phyloP scores from a whole-genome alignment of 30 jellyfish, hydroid and myxozoan genomes.

The Pelagia noctiluca region DNA sequence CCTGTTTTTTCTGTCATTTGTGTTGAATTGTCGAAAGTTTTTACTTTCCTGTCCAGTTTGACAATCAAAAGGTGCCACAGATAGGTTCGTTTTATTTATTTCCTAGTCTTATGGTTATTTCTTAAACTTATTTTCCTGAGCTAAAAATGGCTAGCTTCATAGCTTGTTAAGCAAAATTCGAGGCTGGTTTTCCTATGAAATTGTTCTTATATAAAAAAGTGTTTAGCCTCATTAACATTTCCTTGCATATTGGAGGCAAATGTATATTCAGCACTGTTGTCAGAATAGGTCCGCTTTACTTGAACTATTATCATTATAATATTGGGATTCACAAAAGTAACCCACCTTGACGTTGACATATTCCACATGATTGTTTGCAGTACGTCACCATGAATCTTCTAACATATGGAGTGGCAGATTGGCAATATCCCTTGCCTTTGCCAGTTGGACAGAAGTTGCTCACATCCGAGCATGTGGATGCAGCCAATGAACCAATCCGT shows the following conservation, averaged over 20 bases:
- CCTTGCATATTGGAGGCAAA: background rate
- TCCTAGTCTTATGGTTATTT: no score
- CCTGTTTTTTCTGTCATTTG: no score
- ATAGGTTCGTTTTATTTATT: no score
- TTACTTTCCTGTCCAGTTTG: no score
- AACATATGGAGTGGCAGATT: background rate
- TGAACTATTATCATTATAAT: background rate
- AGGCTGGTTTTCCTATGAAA: background rate
- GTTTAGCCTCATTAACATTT: background rate
- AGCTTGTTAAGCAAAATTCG: no score
- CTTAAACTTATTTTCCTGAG: no score
- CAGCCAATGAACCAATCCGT: background rate
- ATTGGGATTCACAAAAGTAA: background rate
- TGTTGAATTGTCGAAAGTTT: no score
- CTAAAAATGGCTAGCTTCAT: no score
- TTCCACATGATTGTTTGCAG: slow-evolving; percentile 71
- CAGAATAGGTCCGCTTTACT: background rate
- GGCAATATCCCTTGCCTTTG: slow-evolving; percentile 49
- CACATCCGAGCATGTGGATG: slow-evolving; percentile 22
- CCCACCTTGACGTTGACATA: slow-evolving; percentile 41
- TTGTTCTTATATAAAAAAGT: background rate
- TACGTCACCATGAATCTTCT: slow-evolving; percentile 24
- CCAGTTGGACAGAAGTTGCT: slow-evolving; percentile 44
- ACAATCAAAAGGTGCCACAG: no score
- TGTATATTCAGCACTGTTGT: background rate